A percentile compares a stretch with the other conserved stretches of the same genome.
phyloP scores from a whole-genome alignment of 1,140 invertebrate species.

The Danaus melanippus region DNA sequence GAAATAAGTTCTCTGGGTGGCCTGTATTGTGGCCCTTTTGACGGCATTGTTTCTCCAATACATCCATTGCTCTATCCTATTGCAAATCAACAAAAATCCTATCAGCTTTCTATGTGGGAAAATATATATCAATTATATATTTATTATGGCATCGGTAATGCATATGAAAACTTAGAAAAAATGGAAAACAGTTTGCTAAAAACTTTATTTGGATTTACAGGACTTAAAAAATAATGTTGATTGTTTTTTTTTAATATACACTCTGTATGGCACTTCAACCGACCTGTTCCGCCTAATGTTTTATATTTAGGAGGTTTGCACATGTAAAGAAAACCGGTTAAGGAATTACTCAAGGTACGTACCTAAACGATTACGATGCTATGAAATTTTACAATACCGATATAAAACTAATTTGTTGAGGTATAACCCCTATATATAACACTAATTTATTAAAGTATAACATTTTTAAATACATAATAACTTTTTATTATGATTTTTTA shows the following conservation, averaged over 20 bases:
- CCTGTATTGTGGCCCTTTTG: conserved; percentile 16
- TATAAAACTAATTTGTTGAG: too few relatives aligned
- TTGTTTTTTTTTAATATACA: conserved; percentile 71
- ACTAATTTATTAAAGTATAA: too few relatives aligned
- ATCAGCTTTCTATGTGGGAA: conserved; percentile 38
- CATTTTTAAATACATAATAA: too few relatives aligned
- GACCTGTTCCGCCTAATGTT: conserved; percentile 61
- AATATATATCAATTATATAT: conserved; percentile 25
- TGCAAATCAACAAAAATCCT: conserved; percentile 30
- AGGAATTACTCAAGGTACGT: conserved; percentile 32
- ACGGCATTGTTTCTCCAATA: conserved; percentile 51
- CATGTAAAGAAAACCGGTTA: conserved; percentile 34
- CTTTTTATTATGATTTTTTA: too few relatives aligned
- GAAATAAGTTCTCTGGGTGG: conserved; percentile 43
- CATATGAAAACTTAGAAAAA: conserved; percentile 7
- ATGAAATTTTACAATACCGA: too few relatives aligned
- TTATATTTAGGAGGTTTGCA: conserved; percentile 69
- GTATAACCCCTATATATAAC: too few relatives aligned
- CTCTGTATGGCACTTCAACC: conserved; percentile 53
- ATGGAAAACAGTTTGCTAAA: conserved; percentile 38
- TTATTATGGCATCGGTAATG: conserved; percentile 8
- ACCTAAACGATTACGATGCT: neutral
- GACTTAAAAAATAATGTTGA: conserved; percentile 65
- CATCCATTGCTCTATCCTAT: conserved; percentile 65
- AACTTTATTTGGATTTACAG: conserved; percentile 50